phyloP scores from a whole-genome alignment of 2,113 vertebrate genomes.

The Crotophaga sulcirostris region DNA sequence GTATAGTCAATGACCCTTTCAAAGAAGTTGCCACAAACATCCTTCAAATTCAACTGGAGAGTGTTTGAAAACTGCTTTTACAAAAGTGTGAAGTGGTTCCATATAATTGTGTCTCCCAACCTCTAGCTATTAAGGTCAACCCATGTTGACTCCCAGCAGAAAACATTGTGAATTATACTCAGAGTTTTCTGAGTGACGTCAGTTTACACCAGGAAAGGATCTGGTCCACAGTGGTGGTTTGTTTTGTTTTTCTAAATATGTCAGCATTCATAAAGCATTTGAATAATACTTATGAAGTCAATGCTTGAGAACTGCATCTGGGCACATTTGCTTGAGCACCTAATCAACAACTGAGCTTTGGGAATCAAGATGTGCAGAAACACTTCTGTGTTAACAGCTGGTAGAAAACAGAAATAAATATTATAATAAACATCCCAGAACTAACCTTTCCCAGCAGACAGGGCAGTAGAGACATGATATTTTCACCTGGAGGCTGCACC shows the following conservation, averaged over 20 bases:
- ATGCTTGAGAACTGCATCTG: neutral
- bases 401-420: neutral
- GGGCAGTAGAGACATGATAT: neutral
- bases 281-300: neutral
- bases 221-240: neutral
- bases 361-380: neutral
- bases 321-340: neutral
- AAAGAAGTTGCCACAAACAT: conserved; percentile 16
- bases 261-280: neutral
- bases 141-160: neutral
- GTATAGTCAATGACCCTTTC: conserved; percentile 37
- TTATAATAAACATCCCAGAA: neutral
- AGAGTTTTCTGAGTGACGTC: neutral
- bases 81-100: neutral
- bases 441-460: neutral
- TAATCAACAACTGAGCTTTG: neutral
- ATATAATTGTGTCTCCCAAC: neutral
- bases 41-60: neutral
- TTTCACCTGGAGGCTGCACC: neutral
- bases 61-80: conserved; percentile 22
- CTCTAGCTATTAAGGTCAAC: neutral
- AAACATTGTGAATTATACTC: neutral
- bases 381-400: neutral
- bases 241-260: neutral
- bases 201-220: neutral